Conservation (phyloP, 2,797 vertebrate genomes). For the Delichon dasypus region DNA sequence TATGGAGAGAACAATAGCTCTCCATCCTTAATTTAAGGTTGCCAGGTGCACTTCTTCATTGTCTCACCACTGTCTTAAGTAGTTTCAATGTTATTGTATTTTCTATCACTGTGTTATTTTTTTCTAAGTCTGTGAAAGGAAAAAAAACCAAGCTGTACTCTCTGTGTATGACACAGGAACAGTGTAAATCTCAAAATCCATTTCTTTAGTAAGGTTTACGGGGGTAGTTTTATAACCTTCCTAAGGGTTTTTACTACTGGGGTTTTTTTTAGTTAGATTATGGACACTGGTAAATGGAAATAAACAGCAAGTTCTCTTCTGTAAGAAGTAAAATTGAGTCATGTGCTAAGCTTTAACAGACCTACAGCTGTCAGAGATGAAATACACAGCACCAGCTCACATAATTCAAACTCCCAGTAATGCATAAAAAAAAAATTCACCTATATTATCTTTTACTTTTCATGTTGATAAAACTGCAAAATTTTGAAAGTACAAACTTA, state of each 20-base stretch:
- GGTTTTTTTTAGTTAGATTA: neutral
- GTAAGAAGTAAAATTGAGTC: conserved; percentile 24
- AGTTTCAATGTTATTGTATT: neutral
- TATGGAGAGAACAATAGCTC: neutral
- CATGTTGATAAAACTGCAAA: neutral
- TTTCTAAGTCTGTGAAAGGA: neutral
- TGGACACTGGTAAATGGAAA: conserved; percentile 4
- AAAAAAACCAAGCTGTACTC: neutral
- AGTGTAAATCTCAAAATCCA: neutral
- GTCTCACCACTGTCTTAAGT: neutral
- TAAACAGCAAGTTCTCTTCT: neutral
- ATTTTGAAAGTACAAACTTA: neutral
- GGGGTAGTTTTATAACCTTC: neutral
- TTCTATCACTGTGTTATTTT: neutral
- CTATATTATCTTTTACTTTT: neutral
- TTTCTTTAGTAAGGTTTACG: neutral
- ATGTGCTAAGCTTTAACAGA: conserved; percentile 33
- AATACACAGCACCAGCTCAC: neutral
- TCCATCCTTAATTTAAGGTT: neutral
- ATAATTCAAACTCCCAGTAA: conserved; percentile 6
- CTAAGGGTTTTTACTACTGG: neutral
- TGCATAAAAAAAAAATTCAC: neutral
- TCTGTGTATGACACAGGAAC: neutral
- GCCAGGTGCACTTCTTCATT: neutral
- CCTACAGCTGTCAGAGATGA: neutral